Base-by-base conservation (phyloP, 2,888 invertebrate species). In the Epinotia nisella region DNA sequence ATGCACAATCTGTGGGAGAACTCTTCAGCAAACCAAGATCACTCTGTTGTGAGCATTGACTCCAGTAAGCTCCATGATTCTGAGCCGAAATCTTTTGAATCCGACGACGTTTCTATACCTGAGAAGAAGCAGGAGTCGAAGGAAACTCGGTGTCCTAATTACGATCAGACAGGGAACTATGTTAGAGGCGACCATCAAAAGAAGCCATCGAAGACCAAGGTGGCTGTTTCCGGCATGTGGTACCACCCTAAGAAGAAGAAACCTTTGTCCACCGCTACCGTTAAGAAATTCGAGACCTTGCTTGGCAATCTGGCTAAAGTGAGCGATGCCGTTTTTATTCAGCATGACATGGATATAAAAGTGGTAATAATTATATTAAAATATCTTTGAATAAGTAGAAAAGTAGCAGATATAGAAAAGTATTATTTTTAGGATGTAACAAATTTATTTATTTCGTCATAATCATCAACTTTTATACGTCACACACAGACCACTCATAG, bases 301-400 rank as follows among this genome's bases (percentile, higher is more conserved):
- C 78, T 94, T 68, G 77, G 77, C 17, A 89, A 85, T 76, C 79
- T 94, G 70, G 90, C 88, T 35, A 88, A 90, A 81, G 82, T 89
- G 5, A 85, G 85, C 45, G 94, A 94, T 81, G 87, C 93, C 72
- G 76, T 80, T 72, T 94, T 93, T 79, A 90, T 94, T 78, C 91
- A 90, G 78, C 91, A 92, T 51, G 94, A 94, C 75, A 93, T 94
- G 92, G 93, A 94, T 77, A 92, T 93, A 55, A 92, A 93, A 90
- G 82, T 92, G 86, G 94, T 93, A 84, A 83, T 19, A 41, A 15
- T 15, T 58, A 62, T 69, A 0, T 45, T 0, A 24, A n/a, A 15
- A 3, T 19, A 19, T 21, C 41, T 3, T 45, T 13, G 15, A 4
- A 3, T 49, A 49, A n/a, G 49, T 5, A 13, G 49, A n/a, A 49